Conservation (phyloP, 1,140 invertebrate species). For the Theocolax elegans region DNA sequence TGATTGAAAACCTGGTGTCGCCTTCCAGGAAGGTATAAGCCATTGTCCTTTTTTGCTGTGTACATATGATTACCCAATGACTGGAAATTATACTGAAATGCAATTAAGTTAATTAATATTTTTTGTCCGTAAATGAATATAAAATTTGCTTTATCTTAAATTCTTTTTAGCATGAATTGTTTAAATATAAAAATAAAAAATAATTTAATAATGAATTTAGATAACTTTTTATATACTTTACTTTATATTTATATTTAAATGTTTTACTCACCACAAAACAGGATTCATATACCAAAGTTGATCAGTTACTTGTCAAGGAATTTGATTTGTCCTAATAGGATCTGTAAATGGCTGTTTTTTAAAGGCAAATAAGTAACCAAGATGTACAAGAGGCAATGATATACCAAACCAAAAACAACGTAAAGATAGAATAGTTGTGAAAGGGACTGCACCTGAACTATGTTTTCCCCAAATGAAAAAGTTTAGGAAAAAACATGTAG, state of each 20-base stretch:
- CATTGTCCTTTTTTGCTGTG: no score
- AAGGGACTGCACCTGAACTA: constrained; percentile 96
- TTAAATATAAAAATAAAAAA: no score
- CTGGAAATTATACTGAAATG: no score
- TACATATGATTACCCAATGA: no score
- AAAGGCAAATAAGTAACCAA: constrained; percentile 98
- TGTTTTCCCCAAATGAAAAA: constrained; percentile 98
- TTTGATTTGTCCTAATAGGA: constrained; percentile 98
- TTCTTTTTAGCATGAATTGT: no score
- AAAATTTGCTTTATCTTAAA: no score
- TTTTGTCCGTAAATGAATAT: no score
- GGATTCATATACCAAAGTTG: constrained; percentile 98
- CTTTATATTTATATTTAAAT: constrained; percentile 1
- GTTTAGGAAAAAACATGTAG: constrained; percentile 93
- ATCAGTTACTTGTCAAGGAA: constrained; percentile 95
- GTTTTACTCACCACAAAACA: constrained; percentile 80
- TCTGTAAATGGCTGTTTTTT: constrained; percentile 96
- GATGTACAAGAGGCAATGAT: constrained; percentile 92
- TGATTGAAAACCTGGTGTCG: no score
- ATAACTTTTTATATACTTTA: no score
- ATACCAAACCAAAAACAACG: constrained; percentile 97
- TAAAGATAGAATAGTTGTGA: constrained; percentile 94
- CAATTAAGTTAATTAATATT: no score
- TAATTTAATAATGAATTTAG: no score
- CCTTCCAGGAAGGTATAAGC: no score